A percentile compares a stretch with the other conserved stretches of the same genome.
These are phyloP conservation scores for Florisuga fusca DNA, from an alignment of 2,797 vertebrate genomes.

Conservation along the genomic window DNA sequence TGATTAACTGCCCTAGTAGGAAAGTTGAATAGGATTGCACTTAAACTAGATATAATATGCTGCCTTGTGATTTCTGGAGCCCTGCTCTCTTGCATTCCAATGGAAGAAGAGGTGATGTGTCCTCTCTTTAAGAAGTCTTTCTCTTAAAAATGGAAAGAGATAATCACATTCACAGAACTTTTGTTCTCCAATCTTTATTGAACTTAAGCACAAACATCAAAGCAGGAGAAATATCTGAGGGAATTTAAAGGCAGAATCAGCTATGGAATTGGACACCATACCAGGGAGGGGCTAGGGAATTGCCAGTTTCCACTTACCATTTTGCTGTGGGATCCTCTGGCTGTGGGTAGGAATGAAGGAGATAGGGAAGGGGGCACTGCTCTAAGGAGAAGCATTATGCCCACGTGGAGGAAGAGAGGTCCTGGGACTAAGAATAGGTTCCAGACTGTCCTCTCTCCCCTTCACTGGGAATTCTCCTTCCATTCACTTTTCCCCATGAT, in stretches of 20 bases:
- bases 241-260: not conserved
- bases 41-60: not conserved
- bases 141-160: not conserved
- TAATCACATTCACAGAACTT: not conserved
- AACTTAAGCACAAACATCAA: not conserved
- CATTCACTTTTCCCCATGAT: not conserved
- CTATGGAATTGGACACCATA: not conserved
- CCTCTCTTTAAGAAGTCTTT: not conserved
- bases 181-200: not conserved
- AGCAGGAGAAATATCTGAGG: not conserved
- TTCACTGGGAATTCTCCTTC: not conserved
- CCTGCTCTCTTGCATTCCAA: not conserved
- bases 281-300: not conserved
- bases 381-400: accelerated
- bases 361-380: not conserved
- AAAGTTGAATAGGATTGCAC: conserved; percentile 25
- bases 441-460: not conserved
- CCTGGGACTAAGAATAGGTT: not conserved
- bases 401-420: not conserved
- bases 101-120: not conserved
- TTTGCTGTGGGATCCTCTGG: not conserved
- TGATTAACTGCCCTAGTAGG: conserved; percentile 22
- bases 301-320: not conserved
- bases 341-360: not conserved
- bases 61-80: not conserved